Conservation (phyloP, 1,140 invertebrate species). For the Uloborus diversus region DNA sequence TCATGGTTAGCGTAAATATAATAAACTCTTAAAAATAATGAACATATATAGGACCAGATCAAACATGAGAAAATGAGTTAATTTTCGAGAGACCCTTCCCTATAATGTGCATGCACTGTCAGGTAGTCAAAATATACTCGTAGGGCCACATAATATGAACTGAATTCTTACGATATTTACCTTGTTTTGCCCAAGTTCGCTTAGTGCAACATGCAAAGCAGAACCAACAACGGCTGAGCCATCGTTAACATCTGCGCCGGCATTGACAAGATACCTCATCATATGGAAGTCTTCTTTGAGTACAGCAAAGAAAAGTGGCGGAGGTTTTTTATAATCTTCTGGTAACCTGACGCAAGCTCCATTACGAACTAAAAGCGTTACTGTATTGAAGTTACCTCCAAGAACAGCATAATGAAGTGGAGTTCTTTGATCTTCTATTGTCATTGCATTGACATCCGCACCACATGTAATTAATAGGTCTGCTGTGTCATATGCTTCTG, state of each 20-base stretch:
- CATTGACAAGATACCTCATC: slow-evolving; percentile 68
- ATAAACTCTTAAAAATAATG: too few species aligned
- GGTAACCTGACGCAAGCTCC: slow-evolving; percentile 76
- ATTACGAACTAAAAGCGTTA: slow-evolving; percentile 81
- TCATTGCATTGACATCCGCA: slow-evolving; percentile 83
- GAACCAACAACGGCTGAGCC: slow-evolving; percentile 84
- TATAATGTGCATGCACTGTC: too few species aligned
- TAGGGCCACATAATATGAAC: too few species aligned
- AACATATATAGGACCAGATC: too few species aligned
- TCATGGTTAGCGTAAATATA: too few species aligned
- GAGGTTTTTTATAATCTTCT: slow-evolving; percentile 78
- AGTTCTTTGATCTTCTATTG: slow-evolving; percentile 81
- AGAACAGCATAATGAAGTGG: slow-evolving; percentile 88
- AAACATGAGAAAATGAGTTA: too few species aligned
- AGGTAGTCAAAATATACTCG: too few species aligned
- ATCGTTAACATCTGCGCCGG: slow-evolving; percentile 82
- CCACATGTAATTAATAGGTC: slow-evolving; percentile 78
- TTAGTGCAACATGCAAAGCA: slow-evolving; percentile 84
- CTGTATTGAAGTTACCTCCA: slow-evolving; percentile 79
- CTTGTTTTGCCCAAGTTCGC: slow-evolving; percentile 70
- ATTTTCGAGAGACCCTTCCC: too few species aligned
- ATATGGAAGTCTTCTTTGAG: slow-evolving; percentile 78
- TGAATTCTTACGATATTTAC: too few species aligned
- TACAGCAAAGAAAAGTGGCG: slow-evolving; percentile 84
- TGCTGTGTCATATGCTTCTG: slow-evolving; percentile 80